Evolutionary conservation across 2,888 invertebrate genomes (phyloP).

Genomic region (Cremastinae sp.): DNA sequence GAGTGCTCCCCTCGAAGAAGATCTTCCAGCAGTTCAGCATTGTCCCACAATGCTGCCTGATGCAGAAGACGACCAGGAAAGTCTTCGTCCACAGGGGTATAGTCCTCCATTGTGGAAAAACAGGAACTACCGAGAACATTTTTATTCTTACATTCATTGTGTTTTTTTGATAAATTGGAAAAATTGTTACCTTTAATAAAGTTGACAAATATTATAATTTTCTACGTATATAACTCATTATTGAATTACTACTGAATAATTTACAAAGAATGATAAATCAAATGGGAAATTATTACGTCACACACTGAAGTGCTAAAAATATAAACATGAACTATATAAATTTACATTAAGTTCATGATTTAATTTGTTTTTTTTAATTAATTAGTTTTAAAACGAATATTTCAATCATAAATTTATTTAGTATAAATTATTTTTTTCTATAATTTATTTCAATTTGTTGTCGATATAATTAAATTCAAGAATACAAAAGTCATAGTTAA

Average conservation of each 20-base stretch:
- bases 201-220: neutral
- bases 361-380: no score
- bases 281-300: no score
- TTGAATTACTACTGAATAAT: no score
- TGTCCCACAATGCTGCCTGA: conserved; percentile 95
- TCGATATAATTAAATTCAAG: neutral
- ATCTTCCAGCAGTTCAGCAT: conserved; percentile 91
- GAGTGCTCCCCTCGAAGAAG: conserved; percentile 86
- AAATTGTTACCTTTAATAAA: neutral
- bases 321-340: no score
- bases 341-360: no score
- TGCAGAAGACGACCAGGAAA: conserved; percentile 90
- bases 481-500: neutral
- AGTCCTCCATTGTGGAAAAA: conserved; percentile 82
- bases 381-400: no score
- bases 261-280: no score
- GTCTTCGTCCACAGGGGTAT: conserved; percentile 90
- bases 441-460: neutral
- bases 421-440: neutral
- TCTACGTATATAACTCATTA: no score
- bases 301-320: no score
- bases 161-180: neutral
- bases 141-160: no score
- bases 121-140: neutral
- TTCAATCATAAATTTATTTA: no score